Evolutionary conservation across 2,113 vertebrate genomes (phyloP), one percentile per base, ranked within the genome.

Genomic region (Trichechus manatus): DNA sequence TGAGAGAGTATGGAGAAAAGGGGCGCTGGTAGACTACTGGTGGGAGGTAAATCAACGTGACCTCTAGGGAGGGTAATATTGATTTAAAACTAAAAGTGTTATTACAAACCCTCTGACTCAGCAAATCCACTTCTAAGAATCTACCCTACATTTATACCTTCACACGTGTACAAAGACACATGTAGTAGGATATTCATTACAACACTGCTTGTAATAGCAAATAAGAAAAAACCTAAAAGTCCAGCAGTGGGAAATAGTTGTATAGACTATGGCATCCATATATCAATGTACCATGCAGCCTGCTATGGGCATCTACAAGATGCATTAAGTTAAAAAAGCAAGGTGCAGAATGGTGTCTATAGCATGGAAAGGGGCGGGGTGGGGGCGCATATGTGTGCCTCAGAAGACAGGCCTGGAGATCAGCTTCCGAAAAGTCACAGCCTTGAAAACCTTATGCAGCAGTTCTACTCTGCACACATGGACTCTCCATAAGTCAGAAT

Each of bases 71-170:
- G 3, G 3, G 31, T 64, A 89, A 20, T 81, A 72, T 25, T 44
- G 66, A 95, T 63, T 86, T 47, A 86, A 93, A 93, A 82, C 86
- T 85, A 68, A 87, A 93, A 93, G 78, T 59, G 9, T 31, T 77
- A 79, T 87, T 33, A 91, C 27, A 93, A 82, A 56, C 25, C 31
- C 39, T 97, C 79, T 22, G 15, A 36, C 11, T 22, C 31, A 85
- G 82, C 56, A 75, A 56, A 47, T 39, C 29, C 39, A 77, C 77
- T 78, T 77, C 47, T 3, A 92, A 50, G n/a, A 87, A 77, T 92
- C 90, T 53, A 33, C 39, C 20, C 81, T n/a, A 78, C 25, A 47
- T 66, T 63, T 77, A 89, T 3, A 66, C 14, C 50, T 25, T 87
- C 7, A 79, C 17, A 53, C 5, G 1, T 64, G 14, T 68, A 36